Percentiles rank a stretch among this genome's conserved stretches.
These are phyloP conservation scores for Malacoraja senta DNA, from an alignment of 2,797 vertebrate genomes.

Conservation along the genomic window DNA sequence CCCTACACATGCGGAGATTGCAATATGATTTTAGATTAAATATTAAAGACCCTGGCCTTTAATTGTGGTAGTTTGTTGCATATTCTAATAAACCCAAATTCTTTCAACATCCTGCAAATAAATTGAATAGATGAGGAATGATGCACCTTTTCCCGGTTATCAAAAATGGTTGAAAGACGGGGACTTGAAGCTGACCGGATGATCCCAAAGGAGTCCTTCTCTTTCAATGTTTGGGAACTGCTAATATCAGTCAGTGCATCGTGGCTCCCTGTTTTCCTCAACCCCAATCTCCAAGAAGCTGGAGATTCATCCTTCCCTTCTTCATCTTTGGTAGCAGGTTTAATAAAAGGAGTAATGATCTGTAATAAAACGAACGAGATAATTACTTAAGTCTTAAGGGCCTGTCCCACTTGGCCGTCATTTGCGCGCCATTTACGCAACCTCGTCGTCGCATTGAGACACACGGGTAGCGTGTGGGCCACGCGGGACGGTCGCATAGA, in stretches of 20 bases:
- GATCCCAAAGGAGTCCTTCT: constrained; percentile 48
- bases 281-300: constrained; percentile 58
- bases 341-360: constrained; percentile 55
- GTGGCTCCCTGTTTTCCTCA: constrained; percentile 64
- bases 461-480: too few relatives aligned
- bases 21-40: neutral
- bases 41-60: neutral
- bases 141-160: constrained; percentile 60
- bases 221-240: constrained; percentile 50
- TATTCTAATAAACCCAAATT: neutral
- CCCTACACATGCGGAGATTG: neutral
- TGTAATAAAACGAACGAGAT: constrained; percentile 39
- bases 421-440: too few relatives aligned
- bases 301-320: constrained; percentile 63
- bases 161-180: constrained; percentile 56
- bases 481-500: too few relatives aligned
- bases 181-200: constrained; percentile 60
- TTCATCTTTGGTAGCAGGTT: constrained; percentile 44
- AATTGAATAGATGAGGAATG: neutral
- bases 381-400: neutral
- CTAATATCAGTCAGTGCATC: constrained; percentile 53
- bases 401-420: too few relatives aligned
- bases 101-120: neutral
- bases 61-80: neutral
- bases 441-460: too few relatives aligned